Evolutionary conservation across 2,888 invertebrate genomes (phyloP).

Genomic region (Augiades crinisus): DNA sequence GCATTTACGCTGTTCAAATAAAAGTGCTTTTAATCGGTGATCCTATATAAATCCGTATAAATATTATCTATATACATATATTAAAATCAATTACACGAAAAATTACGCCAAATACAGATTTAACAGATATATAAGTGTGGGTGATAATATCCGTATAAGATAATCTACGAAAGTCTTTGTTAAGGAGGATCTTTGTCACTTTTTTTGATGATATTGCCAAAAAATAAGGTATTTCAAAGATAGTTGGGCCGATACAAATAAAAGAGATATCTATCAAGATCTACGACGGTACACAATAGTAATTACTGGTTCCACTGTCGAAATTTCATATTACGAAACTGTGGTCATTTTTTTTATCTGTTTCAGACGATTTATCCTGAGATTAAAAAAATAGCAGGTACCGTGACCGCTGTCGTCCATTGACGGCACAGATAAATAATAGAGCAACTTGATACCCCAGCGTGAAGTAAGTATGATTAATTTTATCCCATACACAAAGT

Average conservation of each 20-base stretch:
- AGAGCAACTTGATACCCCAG: neutral
- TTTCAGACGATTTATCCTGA: slow-evolving; percentile 3
- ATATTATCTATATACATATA: no score
- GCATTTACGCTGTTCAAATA: slow-evolving; percentile 21
- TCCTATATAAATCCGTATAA: no score
- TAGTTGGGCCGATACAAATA: neutral
- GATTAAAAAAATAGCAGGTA: slow-evolving; percentile 19
- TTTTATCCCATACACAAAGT: neutral
- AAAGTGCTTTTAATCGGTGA: slow-evolving; percentile 24
- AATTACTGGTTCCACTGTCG: neutral
- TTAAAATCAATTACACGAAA: no score
- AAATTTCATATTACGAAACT: slow-evolving; percentile 6
- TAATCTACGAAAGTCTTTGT: no score
- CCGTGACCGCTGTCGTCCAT: slow-evolving; percentile 9
- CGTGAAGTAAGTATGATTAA: slow-evolving; percentile 8
- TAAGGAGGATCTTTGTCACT: no score
- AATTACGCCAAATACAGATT: no score
- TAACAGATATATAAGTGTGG: no score
- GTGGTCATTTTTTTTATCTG: slow-evolving; percentile 3
- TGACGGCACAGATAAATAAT: slow-evolving; percentile 14
- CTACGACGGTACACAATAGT: neutral
- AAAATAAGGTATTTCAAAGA: neutral
- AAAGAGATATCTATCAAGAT: neutral
- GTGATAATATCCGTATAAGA: no score
- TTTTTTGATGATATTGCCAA: no score